Evolutionary conservation across 1,140 invertebrate species (phyloP).

Genomic region (Aricia agestis): DNA sequence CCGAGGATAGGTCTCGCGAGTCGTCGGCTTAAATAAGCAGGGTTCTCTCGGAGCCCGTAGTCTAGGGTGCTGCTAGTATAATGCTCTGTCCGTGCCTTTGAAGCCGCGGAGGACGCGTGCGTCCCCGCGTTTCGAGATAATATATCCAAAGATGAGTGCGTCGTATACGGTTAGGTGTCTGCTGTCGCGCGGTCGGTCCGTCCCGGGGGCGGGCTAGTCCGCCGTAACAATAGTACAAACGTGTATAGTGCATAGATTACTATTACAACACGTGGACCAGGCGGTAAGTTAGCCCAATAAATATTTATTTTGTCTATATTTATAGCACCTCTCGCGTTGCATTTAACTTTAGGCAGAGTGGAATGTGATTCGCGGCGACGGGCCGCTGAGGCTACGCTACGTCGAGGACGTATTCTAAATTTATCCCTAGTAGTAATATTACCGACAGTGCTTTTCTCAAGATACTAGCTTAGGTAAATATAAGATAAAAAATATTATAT

Average conservation of each 20-base stretch:
- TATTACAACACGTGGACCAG: slow-evolving; percentile 66
- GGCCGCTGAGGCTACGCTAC: slow-evolving; percentile 53
- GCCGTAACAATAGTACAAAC: slow-evolving; percentile 68
- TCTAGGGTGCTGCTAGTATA: slow-evolving; percentile 19
- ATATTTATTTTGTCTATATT: slow-evolving; percentile 71
- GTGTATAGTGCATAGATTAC: slow-evolving; percentile 61
- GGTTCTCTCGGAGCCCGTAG: not conserved
- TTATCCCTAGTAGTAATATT: slow-evolving; percentile 23
- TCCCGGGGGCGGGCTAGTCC: slow-evolving; percentile 17
- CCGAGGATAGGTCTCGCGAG: too few species aligned
- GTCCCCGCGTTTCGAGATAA: slow-evolving; percentile 21
- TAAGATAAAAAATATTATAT: slow-evolving; percentile 40
- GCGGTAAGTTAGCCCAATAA: slow-evolving; percentile 58
- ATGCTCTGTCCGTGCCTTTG: slow-evolving; percentile 46
- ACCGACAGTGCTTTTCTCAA: slow-evolving; percentile 64
- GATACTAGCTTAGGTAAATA: slow-evolving; percentile 45
- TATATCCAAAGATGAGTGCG: slow-evolving; percentile 68
- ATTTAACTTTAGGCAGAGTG: slow-evolving; percentile 55
- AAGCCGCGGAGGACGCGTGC: slow-evolving; percentile 28
- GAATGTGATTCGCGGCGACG: slow-evolving; percentile 22
- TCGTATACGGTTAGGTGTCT: slow-evolving; percentile 56
- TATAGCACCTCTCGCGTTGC: slow-evolving; percentile 57
- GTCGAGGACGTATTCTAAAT: slow-evolving; percentile 17
- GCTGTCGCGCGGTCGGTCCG: not conserved
- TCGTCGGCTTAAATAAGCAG: not conserved